Evolutionary conservation across 1,140 invertebrate genomes (phyloP).

Genomic region (Ceratina japonica): DNA sequence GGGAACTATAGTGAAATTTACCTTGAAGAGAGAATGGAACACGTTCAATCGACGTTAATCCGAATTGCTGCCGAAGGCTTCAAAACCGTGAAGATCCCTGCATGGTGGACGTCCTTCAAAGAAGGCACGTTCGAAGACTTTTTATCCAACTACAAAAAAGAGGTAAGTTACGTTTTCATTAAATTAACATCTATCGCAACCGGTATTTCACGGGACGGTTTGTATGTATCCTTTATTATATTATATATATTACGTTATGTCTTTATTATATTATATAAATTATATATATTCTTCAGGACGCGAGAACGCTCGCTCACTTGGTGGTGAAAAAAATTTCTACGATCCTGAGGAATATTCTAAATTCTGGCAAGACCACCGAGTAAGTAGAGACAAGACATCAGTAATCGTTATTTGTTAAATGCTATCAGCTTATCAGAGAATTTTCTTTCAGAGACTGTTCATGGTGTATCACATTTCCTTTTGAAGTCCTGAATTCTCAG

Average conservation of each 20-base stretch:
- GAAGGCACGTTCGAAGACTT: conserved; percentile 70
- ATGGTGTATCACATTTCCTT: conserved; percentile 68
- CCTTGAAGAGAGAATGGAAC: conserved; percentile 60
- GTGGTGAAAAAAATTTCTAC: conserved; percentile 59
- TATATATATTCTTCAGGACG: not conserved
- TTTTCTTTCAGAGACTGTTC: conserved; percentile 62
- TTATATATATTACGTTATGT: no score
- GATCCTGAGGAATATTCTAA: conserved; percentile 57
- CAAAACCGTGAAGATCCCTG: conserved; percentile 64
- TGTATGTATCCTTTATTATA: no score
- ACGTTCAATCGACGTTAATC: conserved; percentile 57
- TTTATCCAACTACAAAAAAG: conserved; percentile 60
- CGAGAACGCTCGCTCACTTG: conserved; percentile 58
- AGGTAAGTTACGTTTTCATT: conserved; percentile 41
- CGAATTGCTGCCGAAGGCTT: conserved; percentile 57
- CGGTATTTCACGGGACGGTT: no score
- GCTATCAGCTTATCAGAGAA: not conserved
- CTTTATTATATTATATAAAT: no score
- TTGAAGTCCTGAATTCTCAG: conserved; percentile 73
- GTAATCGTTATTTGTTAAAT: not conserved
- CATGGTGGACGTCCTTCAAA: conserved; percentile 73
- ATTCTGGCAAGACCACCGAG: conserved; percentile 32
- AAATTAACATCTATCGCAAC: no score
- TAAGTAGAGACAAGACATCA: conserved; percentile 33
- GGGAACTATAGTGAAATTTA: conserved; percentile 54